Base-by-base conservation (phyloP, 2,888 invertebrate species). In the Nasonia oneida region DNA sequence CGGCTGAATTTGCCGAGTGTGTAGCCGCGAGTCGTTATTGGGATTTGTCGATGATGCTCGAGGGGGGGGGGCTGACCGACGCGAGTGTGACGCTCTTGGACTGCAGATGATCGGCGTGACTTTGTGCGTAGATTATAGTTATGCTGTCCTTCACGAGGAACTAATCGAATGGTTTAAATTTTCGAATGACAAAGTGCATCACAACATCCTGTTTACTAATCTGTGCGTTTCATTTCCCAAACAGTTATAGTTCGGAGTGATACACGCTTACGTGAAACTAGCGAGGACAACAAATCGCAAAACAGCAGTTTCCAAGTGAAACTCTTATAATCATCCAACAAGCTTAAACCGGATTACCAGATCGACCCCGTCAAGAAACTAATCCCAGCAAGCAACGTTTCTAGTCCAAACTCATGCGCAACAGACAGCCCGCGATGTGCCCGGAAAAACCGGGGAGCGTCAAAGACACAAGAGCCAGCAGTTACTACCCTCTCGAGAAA, bases 11-110 rank as follows among this genome's bases (percentile, higher is more conserved):
- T 81, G 61, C 73, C 57, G 73, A 81, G 81, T 73, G 73, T 81
- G 81, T 61, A 29, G 61, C 53, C 29, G 39, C 23, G 61, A 81
- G 61, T 81, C 57, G 61, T 81, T 74, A 47, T 15, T 14, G 61
- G 81, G 81, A 81, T 81, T 81, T 81, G 47, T 74, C 39, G 73
- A 47, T 64, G 64, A 74, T 47, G 23, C 39, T 42, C n/a, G 23
- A 3, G 12, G 23, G 73, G 29, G 29, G 29, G 29, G 29, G 29
- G 29, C 29, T 29, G 29, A 53, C 10, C 53, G 6, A 18, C 12
- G n/a, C 23, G 12, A 4, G 18, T 5, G 64, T 10, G 23, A 64
- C 10, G 23, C 10, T 64, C 29, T n/a, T 23, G 29, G 29, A 23
- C 64, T 23, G 61, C 23, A 8, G 61, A 61, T 61, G 23, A 61